Conservation (phyloP, 1,140 invertebrate genomes). For the Harpegnathos saltator region DNA sequence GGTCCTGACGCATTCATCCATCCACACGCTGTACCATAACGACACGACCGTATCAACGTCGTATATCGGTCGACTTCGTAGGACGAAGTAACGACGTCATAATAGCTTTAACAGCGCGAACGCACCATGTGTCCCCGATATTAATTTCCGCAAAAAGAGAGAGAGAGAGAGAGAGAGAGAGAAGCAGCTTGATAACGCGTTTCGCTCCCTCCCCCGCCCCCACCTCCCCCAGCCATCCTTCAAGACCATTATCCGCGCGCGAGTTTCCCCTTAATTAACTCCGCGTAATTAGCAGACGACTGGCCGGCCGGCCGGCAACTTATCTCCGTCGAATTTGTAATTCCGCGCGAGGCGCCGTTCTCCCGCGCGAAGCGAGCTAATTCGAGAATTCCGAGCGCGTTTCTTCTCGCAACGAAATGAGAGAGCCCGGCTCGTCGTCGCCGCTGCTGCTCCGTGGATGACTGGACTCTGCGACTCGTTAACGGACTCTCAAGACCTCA, state of each 20-base stretch:
- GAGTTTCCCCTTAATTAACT: slow-evolving; percentile 48
- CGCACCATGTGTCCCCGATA: background rate
- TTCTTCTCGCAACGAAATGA: background rate
- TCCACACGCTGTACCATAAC: background rate
- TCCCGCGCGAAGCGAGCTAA: slow-evolving; percentile 21
- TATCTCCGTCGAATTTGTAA: slow-evolving; percentile 44
- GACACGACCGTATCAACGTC: background rate
- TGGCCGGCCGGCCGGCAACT: background rate
- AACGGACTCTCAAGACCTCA: slow-evolving; percentile 50
- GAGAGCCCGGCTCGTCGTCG: background rate
- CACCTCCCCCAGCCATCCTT: no score
- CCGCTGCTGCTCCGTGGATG: background rate
- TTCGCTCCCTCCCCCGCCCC: no score
- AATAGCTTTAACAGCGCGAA: background rate
- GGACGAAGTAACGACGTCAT: background rate
- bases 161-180: no score
- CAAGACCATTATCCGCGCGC: background rate
- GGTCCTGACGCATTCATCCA: no score
- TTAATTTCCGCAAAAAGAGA: slow-evolving; percentile 23
- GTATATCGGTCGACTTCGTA: slow-evolving; percentile 6
- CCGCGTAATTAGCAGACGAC: slow-evolving; percentile 26
- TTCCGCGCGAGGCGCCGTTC: background rate
- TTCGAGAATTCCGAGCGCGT: slow-evolving; percentile 32
- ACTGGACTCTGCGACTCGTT: slow-evolving; percentile 22
- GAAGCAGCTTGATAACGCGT: background rate